Percentiles rank a stretch among this genome's conserved stretches.
phyloP scores from a whole-genome alignment of 2,888 invertebrate genomes.

The Eupithecia subumbrata region DNA sequence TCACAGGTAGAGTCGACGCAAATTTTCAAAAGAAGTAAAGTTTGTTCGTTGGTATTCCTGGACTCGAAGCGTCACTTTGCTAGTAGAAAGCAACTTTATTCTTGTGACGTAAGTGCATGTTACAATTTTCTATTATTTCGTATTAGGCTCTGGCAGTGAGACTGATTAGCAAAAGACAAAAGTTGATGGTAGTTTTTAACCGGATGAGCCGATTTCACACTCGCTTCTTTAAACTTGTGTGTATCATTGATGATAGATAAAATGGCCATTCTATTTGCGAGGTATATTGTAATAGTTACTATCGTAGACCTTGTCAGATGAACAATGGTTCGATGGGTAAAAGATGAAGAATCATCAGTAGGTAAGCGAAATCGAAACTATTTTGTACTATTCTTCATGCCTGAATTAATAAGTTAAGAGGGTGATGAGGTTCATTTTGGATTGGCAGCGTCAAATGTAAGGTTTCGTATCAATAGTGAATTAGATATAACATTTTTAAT shows the following conservation, averaged over 20 bases:
- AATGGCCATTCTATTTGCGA: conserved; percentile 60
- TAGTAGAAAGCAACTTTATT: not conserved
- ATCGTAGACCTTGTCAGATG: conserved; percentile 75
- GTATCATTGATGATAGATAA: conserved; percentile 64
- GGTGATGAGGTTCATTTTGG: too few species aligned
- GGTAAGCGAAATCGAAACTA: conserved; percentile 52
- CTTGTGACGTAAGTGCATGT: not conserved
- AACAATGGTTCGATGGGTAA: conserved; percentile 50
- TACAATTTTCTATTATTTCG: not conserved
- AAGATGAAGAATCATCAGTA: conserved; percentile 74
- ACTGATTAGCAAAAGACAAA: not conserved
- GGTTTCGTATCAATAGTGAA: too few species aligned
- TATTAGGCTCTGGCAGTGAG: not conserved
- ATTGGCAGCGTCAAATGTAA: too few species aligned
- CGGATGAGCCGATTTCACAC: not conserved
- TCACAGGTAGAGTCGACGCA: not conserved
- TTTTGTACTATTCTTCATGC: not conserved
- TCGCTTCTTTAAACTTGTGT: conserved; percentile 39
- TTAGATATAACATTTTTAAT: too few species aligned
- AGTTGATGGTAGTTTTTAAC: not conserved
- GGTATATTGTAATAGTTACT: conserved; percentile 72
- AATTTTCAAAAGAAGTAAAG: not conserved
- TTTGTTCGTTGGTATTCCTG: not conserved
- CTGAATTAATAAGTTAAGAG: not conserved
- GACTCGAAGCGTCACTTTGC: not conserved